Percentiles rank a stretch among this genome's conserved stretches.
phyloP scores from a whole-genome alignment of 2,888 invertebrate species.

The Xylota segnis region DNA sequence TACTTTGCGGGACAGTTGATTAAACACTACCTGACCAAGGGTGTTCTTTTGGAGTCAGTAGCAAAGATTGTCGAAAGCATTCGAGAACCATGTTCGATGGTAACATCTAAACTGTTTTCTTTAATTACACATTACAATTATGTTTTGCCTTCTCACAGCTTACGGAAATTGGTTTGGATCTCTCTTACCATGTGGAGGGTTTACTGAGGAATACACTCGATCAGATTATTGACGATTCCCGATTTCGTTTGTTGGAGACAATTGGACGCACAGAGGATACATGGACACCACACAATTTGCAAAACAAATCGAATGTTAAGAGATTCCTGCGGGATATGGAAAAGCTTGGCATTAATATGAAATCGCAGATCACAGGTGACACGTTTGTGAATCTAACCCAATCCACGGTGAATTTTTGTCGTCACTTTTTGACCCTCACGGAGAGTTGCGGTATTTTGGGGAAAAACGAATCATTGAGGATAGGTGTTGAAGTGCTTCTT shows the following conservation, averaged over 20 bases:
- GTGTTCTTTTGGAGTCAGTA: conserved; percentile 92
- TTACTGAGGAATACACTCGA: conserved; percentile 89
- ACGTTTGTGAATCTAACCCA: conserved; percentile 84
- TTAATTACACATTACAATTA: background rate
- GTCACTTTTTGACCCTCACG: conserved; percentile 83
- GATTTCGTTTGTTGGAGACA: conserved; percentile 82
- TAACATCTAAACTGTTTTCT: conserved; percentile 49
- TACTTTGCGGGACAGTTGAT: conserved; percentile 92
- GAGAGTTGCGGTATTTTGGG: conserved; percentile 83
- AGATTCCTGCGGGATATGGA: conserved; percentile 82
- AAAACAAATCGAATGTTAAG: conserved; percentile 83
- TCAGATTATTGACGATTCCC: conserved; percentile 83
- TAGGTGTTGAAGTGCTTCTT: conserved; percentile 81
- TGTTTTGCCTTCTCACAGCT: conserved; percentile 79
- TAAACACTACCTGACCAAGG: conserved; percentile 95
- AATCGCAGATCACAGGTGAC: conserved; percentile 83
- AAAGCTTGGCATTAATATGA: conserved; percentile 82
- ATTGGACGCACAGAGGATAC: conserved; percentile 84
- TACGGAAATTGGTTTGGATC: conserved; percentile 92
- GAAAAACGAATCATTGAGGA: conserved; percentile 82
- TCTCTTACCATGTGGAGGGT: conserved; percentile 95
- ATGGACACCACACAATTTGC: conserved; percentile 84
- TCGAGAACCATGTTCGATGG: conserved; percentile 85
- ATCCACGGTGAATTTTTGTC: conserved; percentile 83
- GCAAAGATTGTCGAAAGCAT: conserved; percentile 94